Percentiles rank a stretch among this genome's conserved stretches.
These are phyloP conservation scores for Empidonax alnorum DNA, from an alignment of 2,113 vertebrate genomes.

Conservation along the genomic window DNA sequence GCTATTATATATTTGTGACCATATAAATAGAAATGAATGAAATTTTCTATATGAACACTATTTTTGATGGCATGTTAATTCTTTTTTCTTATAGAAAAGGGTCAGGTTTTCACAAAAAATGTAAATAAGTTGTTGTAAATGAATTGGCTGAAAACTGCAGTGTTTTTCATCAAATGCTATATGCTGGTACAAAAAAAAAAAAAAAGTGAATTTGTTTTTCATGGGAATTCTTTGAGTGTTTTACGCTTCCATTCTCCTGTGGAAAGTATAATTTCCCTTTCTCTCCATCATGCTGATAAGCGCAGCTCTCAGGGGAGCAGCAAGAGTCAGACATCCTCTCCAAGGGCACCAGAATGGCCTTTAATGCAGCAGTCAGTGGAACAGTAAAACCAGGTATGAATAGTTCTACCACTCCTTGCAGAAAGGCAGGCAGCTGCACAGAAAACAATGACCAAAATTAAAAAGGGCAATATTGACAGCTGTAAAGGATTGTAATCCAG, in stretches of 20 bases:
- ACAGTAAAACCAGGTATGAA: background rate
- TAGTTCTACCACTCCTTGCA: background rate
- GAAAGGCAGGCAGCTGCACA: background rate
- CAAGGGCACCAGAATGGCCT: background rate
- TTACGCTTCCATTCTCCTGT: background rate
- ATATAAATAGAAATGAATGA: background rate
- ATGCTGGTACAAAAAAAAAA: background rate
- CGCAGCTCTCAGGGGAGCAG: background rate
- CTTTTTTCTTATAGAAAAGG: background rate
- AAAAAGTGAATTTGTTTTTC: background rate
- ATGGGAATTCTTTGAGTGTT: background rate
- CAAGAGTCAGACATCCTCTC: background rate
- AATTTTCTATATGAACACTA: background rate
- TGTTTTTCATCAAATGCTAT: background rate
- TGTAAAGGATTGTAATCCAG: background rate
- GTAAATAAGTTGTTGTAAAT: background rate
- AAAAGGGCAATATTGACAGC: accelerated
- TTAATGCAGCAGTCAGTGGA: background rate
- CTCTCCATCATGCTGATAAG: accelerated
- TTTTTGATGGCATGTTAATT: background rate
- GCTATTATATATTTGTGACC: background rate
- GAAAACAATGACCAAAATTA: background rate
- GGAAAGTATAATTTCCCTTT: background rate
- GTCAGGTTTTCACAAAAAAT: background rate
- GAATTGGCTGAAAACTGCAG: background rate